Evolutionary conservation across 2,888 invertebrate genomes (phyloP), one percentile per base, ranked within the genome.

Genomic region (Drosophila anceps): DNA sequence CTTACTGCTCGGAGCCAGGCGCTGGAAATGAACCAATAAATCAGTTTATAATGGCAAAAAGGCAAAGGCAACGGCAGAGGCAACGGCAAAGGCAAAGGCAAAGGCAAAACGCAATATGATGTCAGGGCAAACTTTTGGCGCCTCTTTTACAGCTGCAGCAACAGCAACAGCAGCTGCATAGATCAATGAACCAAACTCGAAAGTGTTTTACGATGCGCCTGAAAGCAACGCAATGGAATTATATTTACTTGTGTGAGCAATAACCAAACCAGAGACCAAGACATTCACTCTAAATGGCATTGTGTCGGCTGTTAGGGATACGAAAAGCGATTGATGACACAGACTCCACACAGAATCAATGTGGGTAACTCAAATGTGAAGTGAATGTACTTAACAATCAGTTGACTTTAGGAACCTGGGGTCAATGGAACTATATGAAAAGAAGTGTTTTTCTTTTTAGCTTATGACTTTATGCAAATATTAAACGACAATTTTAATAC

Each of bases 11-110:
- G 37, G 63, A 68, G 50, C 69, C 67, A 39, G 64, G 64, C 66
- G 64, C 69, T 90, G 89, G 84, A 84, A 84, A 90, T 90, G 90
- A 84, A 90, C 90, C 90, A 88, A 84, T 84, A 84, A 84, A 84
- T 84, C 84, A 90, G 90, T 83, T 84, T 88, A 90, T 86, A 83
- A 88, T 90, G 73, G 76, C 72, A 85, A 82, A 87, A 73, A 69
- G 66, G 67, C 69, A 72, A 75, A 54, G 44, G 71, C 66, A 68
- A 68, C 1, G 50, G 29, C 50, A 51, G 33, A 12, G 51, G 51
- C 51, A 51, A 20, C 7, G 51, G 50, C 51, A 31, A 15, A 33
- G 33, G 51, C 51, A 20, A 73, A 33, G 33, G 51, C 51, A 24
- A 24, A 24, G 24, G 24, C 24, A 20, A 73, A 70, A 59, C 50